Evolutionary conservation across 1,140 invertebrate genomes (phyloP), one percentile per base, ranked within the genome.

Genomic region (Trichonephila clavipes): DNA sequence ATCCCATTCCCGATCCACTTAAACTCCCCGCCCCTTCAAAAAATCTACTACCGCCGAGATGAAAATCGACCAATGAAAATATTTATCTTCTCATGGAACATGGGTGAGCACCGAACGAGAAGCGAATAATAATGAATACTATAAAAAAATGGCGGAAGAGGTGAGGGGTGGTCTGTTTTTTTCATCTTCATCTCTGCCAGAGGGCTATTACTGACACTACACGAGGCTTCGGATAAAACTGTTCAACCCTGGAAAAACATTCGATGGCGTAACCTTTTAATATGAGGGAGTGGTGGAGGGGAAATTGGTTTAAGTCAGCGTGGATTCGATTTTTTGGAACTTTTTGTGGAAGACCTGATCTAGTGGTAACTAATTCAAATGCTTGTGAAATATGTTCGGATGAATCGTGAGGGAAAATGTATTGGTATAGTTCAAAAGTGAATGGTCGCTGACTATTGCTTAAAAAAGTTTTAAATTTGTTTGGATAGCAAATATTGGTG

Each of bases 61-160:
- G 91, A 92, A 92, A 90, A 85, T 92, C 91, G 91, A 92, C 91
- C 91, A 92, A 92, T 92, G 91, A 92, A 92, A 92, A 92, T 92
- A 92, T 92, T 92, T 92, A 92, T 87, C 83, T 92, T 92, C 83
- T 40, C 21, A 92, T 77, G 91, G 51, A 86, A 92, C 90, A 92
- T 34, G 90, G 51, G 16, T 62, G n/a, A 82, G 16, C 62, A 34
- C 24, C n/a, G 40, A 87, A 86, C 61, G 77, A 51, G 40, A 61
- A 61, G 61, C 88, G 88, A 89, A 89, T 89, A 72, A 72, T 89
- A 89, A 89, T 89, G 88, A 69, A 72, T 44, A 58, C 83, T 85
- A 59, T 59, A 61, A 85, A 92, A 82, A 81, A 92, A 85, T 40
- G 40, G 69, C 3, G 24, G 61, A 81, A 58, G 8, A 51, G 58